Evolutionary conservation across 2,797 vertebrate genomes (phyloP).

Genomic region (Merluccius polli): DNA sequence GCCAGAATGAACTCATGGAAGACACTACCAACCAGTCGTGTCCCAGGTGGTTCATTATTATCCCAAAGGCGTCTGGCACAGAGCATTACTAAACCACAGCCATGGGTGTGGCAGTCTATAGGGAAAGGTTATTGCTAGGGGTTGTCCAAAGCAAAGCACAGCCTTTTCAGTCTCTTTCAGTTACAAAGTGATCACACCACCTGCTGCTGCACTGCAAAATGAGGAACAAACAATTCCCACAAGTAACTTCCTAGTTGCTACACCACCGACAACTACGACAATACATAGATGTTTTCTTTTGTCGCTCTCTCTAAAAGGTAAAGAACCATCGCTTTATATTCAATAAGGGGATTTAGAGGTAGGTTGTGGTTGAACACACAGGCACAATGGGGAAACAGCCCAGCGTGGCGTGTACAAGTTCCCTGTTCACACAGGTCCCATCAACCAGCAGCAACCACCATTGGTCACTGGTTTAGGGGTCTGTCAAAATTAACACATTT

Average conservation of each 20-base stretch:
- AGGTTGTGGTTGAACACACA: not conserved
- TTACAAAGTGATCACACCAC: not conserved
- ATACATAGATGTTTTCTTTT: not conserved
- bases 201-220: slow-evolving; percentile 21
- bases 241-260: slow-evolving; percentile 27
- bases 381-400: not conserved
- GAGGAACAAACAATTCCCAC: slow-evolving; percentile 28
- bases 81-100: not conserved
- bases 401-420: not conserved
- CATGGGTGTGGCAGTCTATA: not conserved
- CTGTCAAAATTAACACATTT: slow-evolving; percentile 1
- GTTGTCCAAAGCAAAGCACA: slow-evolving; percentile 1
- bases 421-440: slow-evolving; percentile 8
- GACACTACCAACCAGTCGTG: slow-evolving; percentile 1
- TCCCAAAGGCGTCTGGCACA: not conserved
- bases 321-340: not conserved
- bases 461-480: not conserved
- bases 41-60: slow-evolving; percentile 23
- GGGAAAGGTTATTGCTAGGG: not conserved
- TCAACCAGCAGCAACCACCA: not conserved
- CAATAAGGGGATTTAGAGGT: not conserved
- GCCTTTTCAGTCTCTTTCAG: not conserved
- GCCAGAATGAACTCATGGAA: slow-evolving; percentile 21
- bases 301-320: not conserved
- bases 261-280: no score